Evolutionary conservation across 2,888 invertebrate genomes (phyloP).

Genomic region (Metallyticus violacea): DNA sequence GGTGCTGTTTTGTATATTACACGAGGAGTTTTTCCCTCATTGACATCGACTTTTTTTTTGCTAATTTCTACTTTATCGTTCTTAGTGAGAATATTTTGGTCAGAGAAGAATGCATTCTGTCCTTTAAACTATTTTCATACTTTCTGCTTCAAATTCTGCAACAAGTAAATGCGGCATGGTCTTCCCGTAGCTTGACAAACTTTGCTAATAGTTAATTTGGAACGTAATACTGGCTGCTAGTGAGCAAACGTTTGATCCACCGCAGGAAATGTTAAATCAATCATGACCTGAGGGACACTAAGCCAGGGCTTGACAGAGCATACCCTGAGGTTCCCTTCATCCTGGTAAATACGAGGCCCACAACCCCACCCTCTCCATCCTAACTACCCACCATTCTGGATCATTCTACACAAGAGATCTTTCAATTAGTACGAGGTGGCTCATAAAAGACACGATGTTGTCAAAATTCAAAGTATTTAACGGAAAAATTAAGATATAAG

Average conservation of each 20-base stretch:
- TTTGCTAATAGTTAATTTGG: background rate
- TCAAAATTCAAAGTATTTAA: too few species aligned
- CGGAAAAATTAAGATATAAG: too few species aligned
- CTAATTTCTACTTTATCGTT: too few species aligned
- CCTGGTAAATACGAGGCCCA: background rate
- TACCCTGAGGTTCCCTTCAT: background rate
- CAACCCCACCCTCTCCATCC: background rate
- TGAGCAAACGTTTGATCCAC: background rate
- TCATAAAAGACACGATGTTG: too few species aligned
- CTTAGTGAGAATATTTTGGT: too few species aligned
- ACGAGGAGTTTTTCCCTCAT: too few species aligned
- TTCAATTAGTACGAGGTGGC: background rate
- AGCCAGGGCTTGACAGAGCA: background rate
- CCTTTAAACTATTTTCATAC: too few species aligned
- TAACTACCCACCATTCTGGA: background rate
- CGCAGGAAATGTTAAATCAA: background rate
- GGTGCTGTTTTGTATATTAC: too few species aligned
- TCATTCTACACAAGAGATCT: background rate
- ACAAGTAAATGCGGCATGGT: too few species aligned
- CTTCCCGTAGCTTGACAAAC: background rate
- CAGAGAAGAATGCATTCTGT: too few species aligned
- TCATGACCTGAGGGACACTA: background rate
- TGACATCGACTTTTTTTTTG: too few species aligned
- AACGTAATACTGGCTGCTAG: background rate
- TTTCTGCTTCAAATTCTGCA: too few species aligned